A percentile compares a stretch with the other conserved stretches of the same genome.
phyloP scores from a whole-genome alignment of 2,113 vertebrate genomes.

The Equus przewalskii region DNA sequence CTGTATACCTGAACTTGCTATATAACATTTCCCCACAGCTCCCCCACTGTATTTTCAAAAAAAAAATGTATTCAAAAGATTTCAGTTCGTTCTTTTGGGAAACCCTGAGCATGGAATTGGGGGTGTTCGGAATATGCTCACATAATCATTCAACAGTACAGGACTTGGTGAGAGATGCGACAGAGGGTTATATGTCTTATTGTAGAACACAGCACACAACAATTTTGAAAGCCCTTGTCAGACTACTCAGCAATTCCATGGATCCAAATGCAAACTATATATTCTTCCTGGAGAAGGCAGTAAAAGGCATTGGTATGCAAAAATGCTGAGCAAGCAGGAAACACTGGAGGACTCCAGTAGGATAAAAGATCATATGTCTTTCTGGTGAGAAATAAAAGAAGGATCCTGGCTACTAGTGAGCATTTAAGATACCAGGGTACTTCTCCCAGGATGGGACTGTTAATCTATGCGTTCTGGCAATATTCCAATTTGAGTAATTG shows the following conservation, averaged over 20 bases:
- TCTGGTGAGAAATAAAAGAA: constrained; percentile 50
- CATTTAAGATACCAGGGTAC: background rate
- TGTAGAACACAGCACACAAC: background rate
- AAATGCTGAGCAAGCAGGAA: constrained; percentile 63
- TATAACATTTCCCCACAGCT: background rate
- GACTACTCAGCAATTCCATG: background rate
- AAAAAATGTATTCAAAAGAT: background rate
- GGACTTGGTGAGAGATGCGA: background rate
- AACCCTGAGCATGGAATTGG: background rate
- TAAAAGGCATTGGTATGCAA: constrained; percentile 22
- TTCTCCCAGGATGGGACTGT: background rate
- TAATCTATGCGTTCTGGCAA: constrained; percentile 29
- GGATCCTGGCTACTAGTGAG: background rate
- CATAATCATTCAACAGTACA: background rate
- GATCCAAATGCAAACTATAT: background rate
- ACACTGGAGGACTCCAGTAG: background rate
- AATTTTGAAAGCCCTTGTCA: constrained; percentile 20
- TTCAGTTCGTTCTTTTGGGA: background rate
- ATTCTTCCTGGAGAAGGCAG: constrained; percentile 51
- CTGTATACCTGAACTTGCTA: background rate
- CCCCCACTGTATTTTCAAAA: background rate
- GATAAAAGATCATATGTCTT: constrained; percentile 14
- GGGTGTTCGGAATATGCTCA: background rate
- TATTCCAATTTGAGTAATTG: constrained; percentile 51
- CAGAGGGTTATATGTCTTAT: background rate